Evolutionary conservation across 2,113 vertebrate species (phyloP), one percentile per base, ranked within the genome.

Genomic region (Lepus americanus): DNA sequence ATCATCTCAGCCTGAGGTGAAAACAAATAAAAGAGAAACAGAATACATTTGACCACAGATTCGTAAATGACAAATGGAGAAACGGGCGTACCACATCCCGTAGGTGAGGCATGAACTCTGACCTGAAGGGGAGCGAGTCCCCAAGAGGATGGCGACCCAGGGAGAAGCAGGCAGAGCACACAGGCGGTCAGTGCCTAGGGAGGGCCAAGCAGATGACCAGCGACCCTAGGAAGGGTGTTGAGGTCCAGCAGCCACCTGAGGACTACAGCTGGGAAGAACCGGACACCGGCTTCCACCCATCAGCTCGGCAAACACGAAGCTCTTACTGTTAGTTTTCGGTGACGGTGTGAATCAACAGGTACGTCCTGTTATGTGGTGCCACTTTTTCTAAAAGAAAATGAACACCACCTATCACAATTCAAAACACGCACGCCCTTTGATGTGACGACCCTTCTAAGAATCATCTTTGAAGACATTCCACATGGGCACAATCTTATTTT

Each of bases 371-470:
- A 27, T 1, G 14, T 39, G 44, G 49, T 51, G 53, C 20, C 63
- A 22, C 29, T 3, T 11, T 49, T 72, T 17, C 0, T 2, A 70
- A 33, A 39, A 31, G 51, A 70, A 39, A 69, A 49, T 31, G 10
- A 51, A 12, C 19, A 19, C 0, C 1, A 29, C 11, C 36, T 5
- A 39, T 33, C n/a, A 11, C 14, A 81, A 22, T 19, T 39, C 51
- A 11, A 33, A n/a, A 39, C 5, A 36, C 0, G 1, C 20, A 2
- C 4, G 0, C 16, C 33, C 3, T 67, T 44, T 12, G 13, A 17
- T 7, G 8, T 22, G 36, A 53, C 36, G 27, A 23, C 33, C 27
- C 33, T 4, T 8, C 2, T 0, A 22, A 79, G 72, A 77, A 14
- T 3, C 44, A 22, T 44, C 9, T 82, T 31, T 27, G 20, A 66